Conservation (phyloP, 2,888 invertebrate genomes). For the Agriopis marginaria region DNA sequence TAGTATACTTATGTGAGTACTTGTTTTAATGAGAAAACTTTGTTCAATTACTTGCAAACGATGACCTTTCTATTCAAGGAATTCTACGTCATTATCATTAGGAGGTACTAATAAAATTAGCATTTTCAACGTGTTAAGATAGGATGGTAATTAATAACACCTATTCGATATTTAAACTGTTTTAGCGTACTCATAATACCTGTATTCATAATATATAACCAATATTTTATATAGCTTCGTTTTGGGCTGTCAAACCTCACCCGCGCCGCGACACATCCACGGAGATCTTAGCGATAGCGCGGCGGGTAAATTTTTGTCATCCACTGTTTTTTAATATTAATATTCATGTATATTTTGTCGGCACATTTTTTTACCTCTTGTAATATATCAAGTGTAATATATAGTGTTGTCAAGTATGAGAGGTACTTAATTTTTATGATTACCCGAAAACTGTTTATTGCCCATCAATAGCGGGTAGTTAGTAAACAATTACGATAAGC, state of each 20-base stretch:
- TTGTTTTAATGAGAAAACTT: no score
- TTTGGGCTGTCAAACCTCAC: not conserved
- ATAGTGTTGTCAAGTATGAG: not conserved
- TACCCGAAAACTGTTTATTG: not conserved
- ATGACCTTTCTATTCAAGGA: conserved; percentile 25
- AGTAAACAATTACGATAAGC: not conserved
- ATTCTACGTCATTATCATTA: conserved; percentile 16
- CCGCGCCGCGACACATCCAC: not conserved
- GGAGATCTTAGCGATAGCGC: no score
- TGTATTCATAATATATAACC: not conserved
- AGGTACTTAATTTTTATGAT: not conserved
- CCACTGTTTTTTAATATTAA: no score
- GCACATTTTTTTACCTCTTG: not conserved
- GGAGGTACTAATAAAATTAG: conserved; percentile 10
- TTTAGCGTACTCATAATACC: not conserved
- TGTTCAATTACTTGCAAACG: conserved; percentile 6
- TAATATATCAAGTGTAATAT: no score
- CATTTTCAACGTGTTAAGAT: conserved; percentile 22
- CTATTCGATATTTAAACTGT: conserved; percentile 9
- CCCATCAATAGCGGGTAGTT: not conserved
- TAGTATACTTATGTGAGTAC: no score
- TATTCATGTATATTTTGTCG: not conserved
- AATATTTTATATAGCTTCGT: not conserved
- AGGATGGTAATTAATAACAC: conserved; percentile 22
- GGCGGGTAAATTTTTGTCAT: no score